phyloP scores from a whole-genome alignment of 2,113 vertebrate species.

The Lycocorax pyrrhopterus region DNA sequence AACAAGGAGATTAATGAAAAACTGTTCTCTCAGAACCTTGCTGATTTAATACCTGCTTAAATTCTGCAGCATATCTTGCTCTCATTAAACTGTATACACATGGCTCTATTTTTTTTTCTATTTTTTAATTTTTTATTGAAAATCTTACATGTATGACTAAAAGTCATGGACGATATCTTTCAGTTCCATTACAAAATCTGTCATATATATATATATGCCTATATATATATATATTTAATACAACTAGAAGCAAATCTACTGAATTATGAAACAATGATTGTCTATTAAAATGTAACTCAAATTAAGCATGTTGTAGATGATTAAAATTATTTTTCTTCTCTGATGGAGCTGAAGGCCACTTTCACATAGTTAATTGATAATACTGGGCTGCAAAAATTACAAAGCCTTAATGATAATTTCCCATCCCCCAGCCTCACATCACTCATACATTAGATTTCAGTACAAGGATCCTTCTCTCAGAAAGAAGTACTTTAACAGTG shows the following conservation, averaged over 20 bases:
- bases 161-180: conserved; percentile 48
- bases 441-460: neutral
- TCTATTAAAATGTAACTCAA: conserved; percentile 63
- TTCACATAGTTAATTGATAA: conserved; percentile 59
- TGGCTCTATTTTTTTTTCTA: neutral
- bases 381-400: conserved; percentile 41
- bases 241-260: conserved; percentile 55
- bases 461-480: neutral
- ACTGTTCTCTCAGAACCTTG: conserved; percentile 4
- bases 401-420: conserved; percentile 31
- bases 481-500: conserved; percentile 33
- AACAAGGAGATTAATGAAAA: conserved; percentile 24
- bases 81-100: conserved; percentile 23
- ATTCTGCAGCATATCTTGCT: neutral
- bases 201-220: neutral
- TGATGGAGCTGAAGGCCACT: conserved; percentile 73
- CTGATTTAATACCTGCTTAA: conserved; percentile 26
- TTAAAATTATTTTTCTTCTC: conserved; percentile 40
- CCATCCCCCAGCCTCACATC: neutral
- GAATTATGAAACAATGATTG: conserved; percentile 57
- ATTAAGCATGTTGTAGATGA: conserved; percentile 22
- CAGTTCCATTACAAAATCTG: conserved; percentile 61
- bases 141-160: conserved; percentile 66
- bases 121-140: conserved; percentile 47
- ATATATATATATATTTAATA: conserved; percentile 59